Base-by-base conservation (phyloP, 1,140 invertebrate genomes). In the Drosophila parvula region DNA sequence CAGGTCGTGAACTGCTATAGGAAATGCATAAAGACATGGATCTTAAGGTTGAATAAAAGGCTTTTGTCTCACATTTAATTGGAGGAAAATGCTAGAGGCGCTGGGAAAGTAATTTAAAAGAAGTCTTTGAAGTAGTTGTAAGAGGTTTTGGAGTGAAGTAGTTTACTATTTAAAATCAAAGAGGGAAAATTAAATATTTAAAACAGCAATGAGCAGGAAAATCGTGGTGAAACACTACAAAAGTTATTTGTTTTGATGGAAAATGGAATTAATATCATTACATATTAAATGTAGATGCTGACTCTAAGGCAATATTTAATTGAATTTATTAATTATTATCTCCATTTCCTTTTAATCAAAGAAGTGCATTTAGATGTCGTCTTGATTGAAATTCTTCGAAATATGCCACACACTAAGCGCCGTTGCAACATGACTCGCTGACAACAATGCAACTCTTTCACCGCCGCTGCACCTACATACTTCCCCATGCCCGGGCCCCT, bases 401-500 rank as follows among this genome's bases (percentile, higher is more conserved):
- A 65, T 56, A 68, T 68, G 64, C 82, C 80, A 76, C 80, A 82
- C 81, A 86, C 74, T 71, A 82, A 82, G 83, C 76, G 82, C 83
- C 83, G 63, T 51, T 81, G 83, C 76, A 86, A 86, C 83, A 86
- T 79, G 82, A 70, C 59, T 75, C 79, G 83, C 79, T 86, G 79
- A 86, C 83, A 86, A 88, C 83, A 86, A 79, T 86, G 83, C 82
- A 88, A 76, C 79, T 63, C 74, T 80, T 82, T 78, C 63, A 63
- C 57, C 60, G 58, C 36, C 45, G 11, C 64, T 51, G 43, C 65
- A 70, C 58, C 56, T 41, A 68, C 58, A 50, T 41, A 68, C 58
- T n/a, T 34, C 48, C n/a, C 44, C 22, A 38, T 16, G 14, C 7
- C 67, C n/a, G 22, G 5, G 12, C 8, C 32, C 22, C 16, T 32